Conservation (phyloP, 2,797 vertebrate genomes). For the Miichthys miiuy region DNA sequence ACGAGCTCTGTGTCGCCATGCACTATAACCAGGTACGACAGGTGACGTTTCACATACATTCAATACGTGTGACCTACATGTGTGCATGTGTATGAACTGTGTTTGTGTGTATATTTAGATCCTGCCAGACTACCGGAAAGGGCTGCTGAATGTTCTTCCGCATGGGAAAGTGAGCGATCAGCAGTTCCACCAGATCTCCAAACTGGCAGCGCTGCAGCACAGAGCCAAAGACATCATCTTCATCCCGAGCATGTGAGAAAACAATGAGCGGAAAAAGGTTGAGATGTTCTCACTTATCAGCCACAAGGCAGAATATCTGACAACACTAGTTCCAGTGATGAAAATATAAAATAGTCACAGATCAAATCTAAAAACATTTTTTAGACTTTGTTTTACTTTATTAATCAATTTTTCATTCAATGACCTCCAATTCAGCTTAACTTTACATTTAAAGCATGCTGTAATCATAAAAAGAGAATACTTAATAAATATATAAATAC, state of each 20-base stretch:
- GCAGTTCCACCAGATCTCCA: conserved; percentile 92
- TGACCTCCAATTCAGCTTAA: background rate
- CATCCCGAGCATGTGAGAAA: conserved; percentile 89
- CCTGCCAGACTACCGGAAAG: conserved; percentile 94
- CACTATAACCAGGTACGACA: conserved; percentile 93
- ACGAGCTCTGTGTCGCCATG: conserved; percentile 93
- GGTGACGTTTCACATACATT: background rate
- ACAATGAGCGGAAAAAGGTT: background rate
- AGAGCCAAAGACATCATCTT: conserved; percentile 90
- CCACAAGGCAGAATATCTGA: background rate
- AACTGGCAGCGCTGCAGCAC: conserved; percentile 94
- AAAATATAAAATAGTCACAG: background rate
- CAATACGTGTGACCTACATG: background rate
- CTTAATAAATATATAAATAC: too few relatives aligned
- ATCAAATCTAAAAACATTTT: background rate
- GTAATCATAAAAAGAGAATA: background rate
- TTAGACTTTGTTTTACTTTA: background rate
- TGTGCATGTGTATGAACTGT: background rate
- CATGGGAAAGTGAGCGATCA: conserved; percentile 88
- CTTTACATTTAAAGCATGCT: background rate
- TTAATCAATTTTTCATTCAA: background rate
- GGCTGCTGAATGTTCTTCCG: conserved; percentile 89
- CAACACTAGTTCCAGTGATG: background rate
- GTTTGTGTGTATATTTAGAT: conserved; percentile 80
- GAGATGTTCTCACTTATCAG: background rate